Conservation (phyloP, 2,888 invertebrate species). For the Eubasilissa splendida region DNA sequence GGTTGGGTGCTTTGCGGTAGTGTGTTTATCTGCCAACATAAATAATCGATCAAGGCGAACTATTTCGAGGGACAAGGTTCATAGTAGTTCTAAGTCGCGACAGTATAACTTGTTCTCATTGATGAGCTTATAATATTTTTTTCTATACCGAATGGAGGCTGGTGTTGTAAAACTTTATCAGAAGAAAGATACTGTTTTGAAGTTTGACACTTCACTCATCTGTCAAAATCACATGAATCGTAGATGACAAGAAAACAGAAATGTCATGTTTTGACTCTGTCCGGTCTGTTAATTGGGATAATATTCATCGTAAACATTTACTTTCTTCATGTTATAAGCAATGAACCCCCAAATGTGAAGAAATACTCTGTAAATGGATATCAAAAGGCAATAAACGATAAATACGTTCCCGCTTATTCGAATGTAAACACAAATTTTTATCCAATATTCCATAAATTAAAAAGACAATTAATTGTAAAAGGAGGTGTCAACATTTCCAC, state of each 20-base stretch:
- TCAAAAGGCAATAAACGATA: conserved; percentile 26
- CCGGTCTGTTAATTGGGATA: conserved; percentile 55
- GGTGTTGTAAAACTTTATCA: neutral
- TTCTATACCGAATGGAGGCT: conserved; percentile 19
- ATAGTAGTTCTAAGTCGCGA: neutral
- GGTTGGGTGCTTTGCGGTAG: no score
- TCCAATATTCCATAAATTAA: conserved; percentile 38
- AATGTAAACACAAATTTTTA: conserved; percentile 49
- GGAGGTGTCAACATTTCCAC: conserved; percentile 65
- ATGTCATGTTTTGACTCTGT: conserved; percentile 57
- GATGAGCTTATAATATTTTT: neutral
- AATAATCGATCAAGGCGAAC: conserved; percentile 39
- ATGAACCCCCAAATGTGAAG: conserved; percentile 60
- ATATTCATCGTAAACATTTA: conserved; percentile 63
- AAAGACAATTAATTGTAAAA: conserved; percentile 57
- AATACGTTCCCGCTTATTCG: conserved; percentile 33
- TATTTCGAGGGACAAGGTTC: conserved; percentile 51
- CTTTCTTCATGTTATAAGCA: conserved; percentile 65
- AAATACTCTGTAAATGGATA: conserved; percentile 30
- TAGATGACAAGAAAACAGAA: conserved; percentile 58
- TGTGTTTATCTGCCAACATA: conserved; percentile 42
- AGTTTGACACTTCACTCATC: conserved; percentile 37
- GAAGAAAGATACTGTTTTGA: conserved; percentile 30
- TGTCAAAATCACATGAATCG: conserved; percentile 38
- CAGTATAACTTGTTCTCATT: neutral